These are phyloP conservation scores for Epinephelus moara DNA, from an alignment of 2,113 vertebrate species.

Conservation along the genomic window DNA sequence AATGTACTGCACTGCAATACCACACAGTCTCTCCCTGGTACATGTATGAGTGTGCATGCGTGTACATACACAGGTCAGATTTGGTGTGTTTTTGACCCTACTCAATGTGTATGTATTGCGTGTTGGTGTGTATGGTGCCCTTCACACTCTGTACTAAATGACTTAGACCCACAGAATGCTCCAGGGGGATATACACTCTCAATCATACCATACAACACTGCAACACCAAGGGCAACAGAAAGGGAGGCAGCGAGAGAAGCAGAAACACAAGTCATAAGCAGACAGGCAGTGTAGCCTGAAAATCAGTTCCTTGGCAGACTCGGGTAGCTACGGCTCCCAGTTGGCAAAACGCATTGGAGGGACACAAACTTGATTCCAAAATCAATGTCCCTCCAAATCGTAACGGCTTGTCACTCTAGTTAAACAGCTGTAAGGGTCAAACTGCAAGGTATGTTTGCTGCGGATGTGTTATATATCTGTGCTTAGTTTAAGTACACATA, in stretches of 20 bases:
- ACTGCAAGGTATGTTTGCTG: constrained; percentile 20
- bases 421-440: constrained; percentile 56
- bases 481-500: constrained; percentile 19
- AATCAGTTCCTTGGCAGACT: constrained; percentile 53
- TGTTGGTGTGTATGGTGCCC: constrained; percentile 19
- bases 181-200: constrained; percentile 27
- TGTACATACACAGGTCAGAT: constrained; percentile 33
- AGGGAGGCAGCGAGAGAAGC: constrained; percentile 25
- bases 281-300: constrained; percentile 29
- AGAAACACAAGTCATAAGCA: constrained; percentile 35
- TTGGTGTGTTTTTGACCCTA: constrained; percentile 25
- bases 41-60: background rate
- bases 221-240: constrained; percentile 49
- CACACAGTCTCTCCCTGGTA: background rate
- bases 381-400: constrained; percentile 61
- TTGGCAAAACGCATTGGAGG: constrained; percentile 52
- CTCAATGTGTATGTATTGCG: constrained; percentile 33
- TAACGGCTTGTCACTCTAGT: constrained; percentile 60
- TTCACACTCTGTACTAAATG: constrained; percentile 49
- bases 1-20: background rate
- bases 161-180: constrained; percentile 44
- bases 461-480: constrained; percentile 26
- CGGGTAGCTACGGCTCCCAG: constrained; percentile 25
- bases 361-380: constrained; percentile 68
- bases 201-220: constrained; percentile 37